These are phyloP conservation scores for Anguilla anguilla DNA, from an alignment of 2,797 vertebrate genomes.

Conservation along the genomic window DNA sequence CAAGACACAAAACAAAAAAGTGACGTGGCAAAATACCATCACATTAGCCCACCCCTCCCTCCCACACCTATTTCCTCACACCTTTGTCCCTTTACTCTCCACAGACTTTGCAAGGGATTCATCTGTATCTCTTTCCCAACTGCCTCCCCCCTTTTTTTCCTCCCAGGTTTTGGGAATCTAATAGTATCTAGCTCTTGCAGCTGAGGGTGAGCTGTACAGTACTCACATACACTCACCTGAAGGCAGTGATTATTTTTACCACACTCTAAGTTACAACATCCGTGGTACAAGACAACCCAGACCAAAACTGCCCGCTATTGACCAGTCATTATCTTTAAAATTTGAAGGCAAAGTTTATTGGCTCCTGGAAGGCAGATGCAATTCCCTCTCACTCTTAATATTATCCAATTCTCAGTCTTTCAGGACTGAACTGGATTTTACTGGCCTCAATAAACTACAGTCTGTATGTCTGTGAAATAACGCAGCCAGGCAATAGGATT, in stretches of 20 bases:
- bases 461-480: slow-evolving; percentile 2
- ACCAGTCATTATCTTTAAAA: not conserved
- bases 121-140: not conserved
- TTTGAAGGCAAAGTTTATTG: not conserved
- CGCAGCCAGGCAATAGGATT: not conserved
- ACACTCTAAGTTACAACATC: not conserved
- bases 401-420: slow-evolving; percentile 20
- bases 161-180: not conserved
- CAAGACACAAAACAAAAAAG: not conserved
- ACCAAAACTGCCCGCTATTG: not conserved
- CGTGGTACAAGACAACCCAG: not conserved
- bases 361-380: not conserved
- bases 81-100: not conserved
- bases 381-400: not conserved
- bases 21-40: not conserved
- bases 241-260: not conserved
- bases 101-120: not conserved
- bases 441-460: slow-evolving; percentile 18
- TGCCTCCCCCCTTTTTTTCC: too few species aligned
- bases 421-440: slow-evolving; percentile 1
- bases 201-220: not conserved
- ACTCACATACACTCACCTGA: not conserved
- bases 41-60: not conserved
- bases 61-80: not conserved
- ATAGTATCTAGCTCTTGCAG: not conserved